Evolutionary conservation across 2,797 vertebrate genomes (phyloP).

Genomic region (Poecilia picta): DNA sequence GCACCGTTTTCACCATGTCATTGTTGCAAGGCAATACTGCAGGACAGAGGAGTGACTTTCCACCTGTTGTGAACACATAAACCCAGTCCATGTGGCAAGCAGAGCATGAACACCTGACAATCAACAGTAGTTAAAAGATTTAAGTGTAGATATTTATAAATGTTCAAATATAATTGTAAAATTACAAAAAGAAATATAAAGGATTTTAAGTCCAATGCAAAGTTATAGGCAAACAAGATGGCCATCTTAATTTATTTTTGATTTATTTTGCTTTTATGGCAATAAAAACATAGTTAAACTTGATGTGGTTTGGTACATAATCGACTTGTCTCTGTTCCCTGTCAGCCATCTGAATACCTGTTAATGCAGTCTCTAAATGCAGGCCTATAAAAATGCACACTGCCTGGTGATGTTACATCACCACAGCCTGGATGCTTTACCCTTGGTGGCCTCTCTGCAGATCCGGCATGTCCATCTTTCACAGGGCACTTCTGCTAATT

Average conservation of each 20-base stretch:
- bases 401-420: slow-evolving; percentile 62
- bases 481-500: slow-evolving; percentile 51
- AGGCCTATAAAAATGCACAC: slow-evolving; percentile 55
- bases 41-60: not conserved
- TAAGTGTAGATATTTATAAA: not conserved
- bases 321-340: slow-evolving; percentile 65
- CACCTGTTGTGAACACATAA: not conserved
- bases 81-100: not conserved
- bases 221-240: not conserved
- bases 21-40: not conserved
- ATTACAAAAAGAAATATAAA: not conserved
- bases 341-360: slow-evolving; percentile 70
- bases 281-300: slow-evolving; percentile 11
- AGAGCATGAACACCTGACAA: not conserved
- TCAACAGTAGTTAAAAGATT: not conserved
- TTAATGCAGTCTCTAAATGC: slow-evolving; percentile 58
- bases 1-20: not conserved
- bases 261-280: not conserved
- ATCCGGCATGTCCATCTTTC: slow-evolving; percentile 54
- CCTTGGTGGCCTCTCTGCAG: slow-evolving; percentile 58
- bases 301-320: slow-evolving; percentile 63
- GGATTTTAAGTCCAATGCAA: not conserved
- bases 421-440: slow-evolving; percentile 40
- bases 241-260: not conserved
- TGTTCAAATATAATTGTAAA: not conserved